Evolutionary conservation across 2,113 vertebrate genomes (phyloP).

Genomic region (Montifringilla adamsi): DNA sequence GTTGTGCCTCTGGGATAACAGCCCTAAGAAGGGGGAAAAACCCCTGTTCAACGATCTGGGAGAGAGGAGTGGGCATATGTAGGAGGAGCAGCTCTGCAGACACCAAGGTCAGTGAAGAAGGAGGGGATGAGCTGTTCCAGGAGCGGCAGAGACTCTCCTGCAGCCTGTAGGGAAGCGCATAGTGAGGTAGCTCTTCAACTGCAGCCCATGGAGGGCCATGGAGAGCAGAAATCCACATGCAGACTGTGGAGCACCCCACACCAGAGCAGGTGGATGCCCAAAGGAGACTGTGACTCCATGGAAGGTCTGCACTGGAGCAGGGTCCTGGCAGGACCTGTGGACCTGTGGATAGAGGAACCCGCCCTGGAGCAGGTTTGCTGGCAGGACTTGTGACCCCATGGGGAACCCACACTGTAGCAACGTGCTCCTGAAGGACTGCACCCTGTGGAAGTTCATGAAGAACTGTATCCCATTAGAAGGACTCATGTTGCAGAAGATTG

Average conservation of each 20-base stretch:
- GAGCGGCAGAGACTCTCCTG: neutral
- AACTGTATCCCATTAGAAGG: neutral
- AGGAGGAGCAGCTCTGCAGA: neutral
- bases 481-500: neutral
- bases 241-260: neutral
- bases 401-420: neutral
- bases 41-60: too few species aligned
- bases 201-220: neutral
- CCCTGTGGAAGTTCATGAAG: fast-evolving
- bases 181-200: neutral
- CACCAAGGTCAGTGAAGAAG: neutral
- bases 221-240: neutral
- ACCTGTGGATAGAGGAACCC: neutral
- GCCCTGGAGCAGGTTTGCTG: neutral
- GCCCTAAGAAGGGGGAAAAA: neutral
- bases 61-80: neutral
- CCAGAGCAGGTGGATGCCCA: neutral
- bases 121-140: neutral
- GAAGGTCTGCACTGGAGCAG: neutral
- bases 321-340: neutral
- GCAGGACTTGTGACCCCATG: neutral
- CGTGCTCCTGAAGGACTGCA: neutral
- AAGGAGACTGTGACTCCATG: neutral
- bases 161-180: neutral
- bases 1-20: neutral